Evolutionary conservation across 2,888 invertebrate species (phyloP).

Genomic region (Drosophila mimica): DNA sequence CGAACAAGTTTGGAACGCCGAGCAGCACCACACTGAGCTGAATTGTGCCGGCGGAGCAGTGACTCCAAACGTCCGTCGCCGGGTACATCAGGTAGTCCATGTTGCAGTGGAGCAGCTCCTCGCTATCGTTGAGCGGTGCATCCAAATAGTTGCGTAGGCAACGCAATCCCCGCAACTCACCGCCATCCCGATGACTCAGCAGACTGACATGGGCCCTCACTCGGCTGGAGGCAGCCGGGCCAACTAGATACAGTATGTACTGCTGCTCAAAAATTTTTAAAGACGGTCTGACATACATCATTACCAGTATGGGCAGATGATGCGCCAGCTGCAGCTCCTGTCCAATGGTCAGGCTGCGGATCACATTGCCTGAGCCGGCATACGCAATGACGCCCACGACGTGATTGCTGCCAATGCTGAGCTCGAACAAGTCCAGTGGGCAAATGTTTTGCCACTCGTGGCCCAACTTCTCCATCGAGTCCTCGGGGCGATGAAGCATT

Average conservation of each 20-base stretch:
- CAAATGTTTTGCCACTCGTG: slow-evolving; percentile 42
- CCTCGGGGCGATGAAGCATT: slow-evolving; percentile 51
- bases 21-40: slow-evolving; percentile 48
- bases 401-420: slow-evolving; percentile 53
- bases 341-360: slow-evolving; percentile 47
- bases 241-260: slow-evolving; percentile 55
- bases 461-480: slow-evolving; percentile 57
- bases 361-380: slow-evolving; percentile 28
- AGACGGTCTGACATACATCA: slow-evolving; percentile 55
- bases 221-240: slow-evolving; percentile 29
- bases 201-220: slow-evolving; percentile 52
- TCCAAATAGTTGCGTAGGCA: slow-evolving; percentile 54
- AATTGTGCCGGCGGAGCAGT: slow-evolving; percentile 23
- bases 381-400: slow-evolving; percentile 56
- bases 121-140: slow-evolving; percentile 42
- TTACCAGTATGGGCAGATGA: slow-evolving; percentile 56
- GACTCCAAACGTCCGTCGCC: slow-evolving; percentile 37
- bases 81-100: slow-evolving; percentile 54
- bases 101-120: slow-evolving; percentile 50
- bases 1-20: slow-evolving; percentile 53
- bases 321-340: slow-evolving; percentile 56
- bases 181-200: slow-evolving; percentile 11
- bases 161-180: slow-evolving; percentile 48
- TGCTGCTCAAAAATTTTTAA: slow-evolving; percentile 22
- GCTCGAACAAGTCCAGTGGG: slow-evolving; percentile 42